Conservation (phyloP, 2,888 invertebrate species). For the Lasioglossum leucozonium region DNA sequence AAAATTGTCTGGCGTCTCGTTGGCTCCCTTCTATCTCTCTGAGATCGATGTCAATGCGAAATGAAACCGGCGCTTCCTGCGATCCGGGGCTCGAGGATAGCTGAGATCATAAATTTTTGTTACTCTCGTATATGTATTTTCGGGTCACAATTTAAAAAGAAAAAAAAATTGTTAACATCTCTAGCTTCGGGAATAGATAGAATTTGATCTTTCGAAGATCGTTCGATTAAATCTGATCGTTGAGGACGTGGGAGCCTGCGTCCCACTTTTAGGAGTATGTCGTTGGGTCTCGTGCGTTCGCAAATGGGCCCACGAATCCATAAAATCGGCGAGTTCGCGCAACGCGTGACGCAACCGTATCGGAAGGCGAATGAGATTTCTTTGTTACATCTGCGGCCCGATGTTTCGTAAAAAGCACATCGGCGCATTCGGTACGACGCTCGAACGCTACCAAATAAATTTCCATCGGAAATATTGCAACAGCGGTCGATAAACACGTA, state of each 20-base stretch:
- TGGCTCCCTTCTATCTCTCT: neutral
- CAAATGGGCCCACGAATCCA: neutral
- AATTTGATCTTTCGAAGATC: no score
- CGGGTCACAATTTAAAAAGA: neutral
- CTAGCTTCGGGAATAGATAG: neutral
- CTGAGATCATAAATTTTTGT: neutral
- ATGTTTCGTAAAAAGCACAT: constrained; percentile 3
- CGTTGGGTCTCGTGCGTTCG: neutral
- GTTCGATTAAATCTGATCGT: no score
- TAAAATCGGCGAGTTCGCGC: neutral
- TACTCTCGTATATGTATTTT: neutral
- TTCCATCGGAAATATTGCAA: neutral
- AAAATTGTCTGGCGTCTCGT: neutral
- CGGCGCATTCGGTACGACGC: neutral
- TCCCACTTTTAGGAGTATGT: no score
- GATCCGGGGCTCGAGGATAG: neutral
- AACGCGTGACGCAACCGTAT: neutral
- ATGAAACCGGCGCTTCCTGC: neutral
- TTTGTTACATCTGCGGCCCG: neutral
- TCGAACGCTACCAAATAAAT: neutral
- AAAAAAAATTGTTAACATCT: neutral
- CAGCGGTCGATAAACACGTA: neutral
- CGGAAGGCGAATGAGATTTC: neutral
- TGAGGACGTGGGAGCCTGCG: neutral
- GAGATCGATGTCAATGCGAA: neutral